Conservation (phyloP, 2,888 invertebrate species). For the Griposia aprilina region DNA sequence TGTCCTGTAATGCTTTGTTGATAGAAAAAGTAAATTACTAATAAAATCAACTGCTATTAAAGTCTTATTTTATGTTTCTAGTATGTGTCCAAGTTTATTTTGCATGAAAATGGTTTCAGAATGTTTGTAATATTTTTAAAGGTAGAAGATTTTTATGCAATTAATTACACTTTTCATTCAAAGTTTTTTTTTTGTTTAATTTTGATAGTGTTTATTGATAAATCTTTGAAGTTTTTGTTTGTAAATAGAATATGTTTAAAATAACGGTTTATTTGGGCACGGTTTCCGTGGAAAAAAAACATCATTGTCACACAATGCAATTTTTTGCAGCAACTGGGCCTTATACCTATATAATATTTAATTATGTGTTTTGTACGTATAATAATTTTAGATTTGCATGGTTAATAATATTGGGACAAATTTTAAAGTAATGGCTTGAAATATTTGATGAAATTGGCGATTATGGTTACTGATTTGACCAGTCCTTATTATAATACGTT, state of each 20-base stretch:
- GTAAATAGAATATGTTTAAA: constrained; percentile 39
- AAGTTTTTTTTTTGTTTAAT: constrained; percentile 18
- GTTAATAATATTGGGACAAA: neutral
- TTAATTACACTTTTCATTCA: neutral
- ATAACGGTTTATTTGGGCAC: neutral
- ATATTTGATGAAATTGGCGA: constrained; percentile 1
- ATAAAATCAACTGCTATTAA: constrained; percentile 12
- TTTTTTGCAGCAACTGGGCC: neutral
- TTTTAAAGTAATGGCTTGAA: neutral
- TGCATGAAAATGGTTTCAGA: constrained; percentile 43
- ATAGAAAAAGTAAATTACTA: neutral
- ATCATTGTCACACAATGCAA: too few species aligned
- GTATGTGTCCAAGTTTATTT: constrained; percentile 25
- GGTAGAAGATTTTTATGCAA: constrained; percentile 20
- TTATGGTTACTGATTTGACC: neutral
- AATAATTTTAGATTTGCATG: constrained; percentile 25
- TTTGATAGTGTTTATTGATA: neutral
- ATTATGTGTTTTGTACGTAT: neutral
- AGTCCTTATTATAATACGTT: neutral
- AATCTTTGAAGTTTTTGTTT: constrained; percentile 35
- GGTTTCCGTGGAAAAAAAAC: neutral
- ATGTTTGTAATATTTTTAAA: constrained; percentile 11
- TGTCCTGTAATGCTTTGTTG: neutral
- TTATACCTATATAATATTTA: neutral
- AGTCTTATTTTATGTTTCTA: constrained; percentile 6